phyloP scores from a whole-genome alignment of 2,113 vertebrate genomes.

The Rhombomys opimus region DNA sequence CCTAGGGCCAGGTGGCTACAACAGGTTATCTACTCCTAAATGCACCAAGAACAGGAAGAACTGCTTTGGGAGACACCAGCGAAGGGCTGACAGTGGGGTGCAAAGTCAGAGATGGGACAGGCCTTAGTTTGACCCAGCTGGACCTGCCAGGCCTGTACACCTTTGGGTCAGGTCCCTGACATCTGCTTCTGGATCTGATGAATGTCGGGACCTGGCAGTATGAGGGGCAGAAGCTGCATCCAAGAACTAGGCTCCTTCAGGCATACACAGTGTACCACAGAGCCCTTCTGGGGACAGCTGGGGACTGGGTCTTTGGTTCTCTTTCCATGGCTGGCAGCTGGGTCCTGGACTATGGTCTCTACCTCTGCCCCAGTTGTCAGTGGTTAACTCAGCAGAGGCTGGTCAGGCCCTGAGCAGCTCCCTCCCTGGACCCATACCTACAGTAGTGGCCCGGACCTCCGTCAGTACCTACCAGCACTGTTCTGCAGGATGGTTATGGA shows the following conservation, averaged over 20 bases:
- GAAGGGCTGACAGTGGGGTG: background rate
- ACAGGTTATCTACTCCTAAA: background rate
- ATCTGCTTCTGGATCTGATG: background rate
- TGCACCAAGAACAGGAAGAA: too few species aligned
- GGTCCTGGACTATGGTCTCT: too few species aligned
- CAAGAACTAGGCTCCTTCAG: background rate
- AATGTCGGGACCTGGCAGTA: background rate
- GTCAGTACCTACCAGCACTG: slow-evolving; percentile 90
- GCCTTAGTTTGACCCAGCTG: background rate
- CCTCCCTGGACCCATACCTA: fast-evolving
- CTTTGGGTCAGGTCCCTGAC: background rate
- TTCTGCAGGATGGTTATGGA: slow-evolving; percentile 97
- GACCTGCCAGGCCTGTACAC: background rate
- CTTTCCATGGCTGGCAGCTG: background rate
- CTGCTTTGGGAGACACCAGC: background rate
- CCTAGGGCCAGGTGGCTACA: background rate
- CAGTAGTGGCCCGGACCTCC: fast-evolving
- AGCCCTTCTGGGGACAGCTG: background rate
- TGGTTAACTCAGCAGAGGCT: background rate
- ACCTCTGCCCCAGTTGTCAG: background rate
- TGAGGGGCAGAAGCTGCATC: background rate
- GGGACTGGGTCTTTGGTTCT: background rate
- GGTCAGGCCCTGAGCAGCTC: background rate
- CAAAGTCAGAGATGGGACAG: background rate
- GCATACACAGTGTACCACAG: background rate